Base-by-base conservation (phyloP, 2,888 invertebrate species). In the Lymantria dispar region DNA sequence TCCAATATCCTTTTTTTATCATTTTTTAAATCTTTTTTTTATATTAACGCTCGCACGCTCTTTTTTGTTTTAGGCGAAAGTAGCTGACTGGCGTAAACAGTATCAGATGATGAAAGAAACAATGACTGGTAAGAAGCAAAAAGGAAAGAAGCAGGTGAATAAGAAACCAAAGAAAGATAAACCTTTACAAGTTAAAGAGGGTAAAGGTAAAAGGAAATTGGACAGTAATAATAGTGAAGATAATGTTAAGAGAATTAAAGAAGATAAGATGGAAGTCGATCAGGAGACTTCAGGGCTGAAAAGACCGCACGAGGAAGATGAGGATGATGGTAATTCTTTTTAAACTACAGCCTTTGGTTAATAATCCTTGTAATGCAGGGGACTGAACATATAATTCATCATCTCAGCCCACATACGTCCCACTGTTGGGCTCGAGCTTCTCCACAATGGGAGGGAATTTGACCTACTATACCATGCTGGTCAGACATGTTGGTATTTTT, bases 91-190 rank as follows among this genome's bases (percentile, higher is more conserved):
- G 90, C 83, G 83, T 0, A 85, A 84, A 1, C 82, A 62, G 56
- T 90, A 87, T 58, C 84, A 87, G 73, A 79, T 79, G 0, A 83
- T 89, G 84, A 88, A 88, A 60, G 86, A 87, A 15, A 87, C 86
- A 58, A 87, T 88, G 83, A 77, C 71, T 0, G 85, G 83, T 7
- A 77, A 82, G 36, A 85, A 85, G 52, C 74, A 82, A 14, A 85
- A 83, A 58, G 77, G 79, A 54, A 85, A 87, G 58, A 75, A 72
- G 45, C 33, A 48, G 0, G 74, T 75, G 44, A 80, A 72, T 41
- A 84, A 85, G 47, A 89, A 89, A 50, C 40, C 65, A 0, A 88
- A 87, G 63, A 61, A 61, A 7, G 83, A 85, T 12, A 73, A 72
- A 41, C 83, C 83, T 56, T 81, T 76, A 7, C 8, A 31, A 40